Evolutionary conservation across 1,140 invertebrate genomes (phyloP).

Genomic region (Orius insidiosus): DNA sequence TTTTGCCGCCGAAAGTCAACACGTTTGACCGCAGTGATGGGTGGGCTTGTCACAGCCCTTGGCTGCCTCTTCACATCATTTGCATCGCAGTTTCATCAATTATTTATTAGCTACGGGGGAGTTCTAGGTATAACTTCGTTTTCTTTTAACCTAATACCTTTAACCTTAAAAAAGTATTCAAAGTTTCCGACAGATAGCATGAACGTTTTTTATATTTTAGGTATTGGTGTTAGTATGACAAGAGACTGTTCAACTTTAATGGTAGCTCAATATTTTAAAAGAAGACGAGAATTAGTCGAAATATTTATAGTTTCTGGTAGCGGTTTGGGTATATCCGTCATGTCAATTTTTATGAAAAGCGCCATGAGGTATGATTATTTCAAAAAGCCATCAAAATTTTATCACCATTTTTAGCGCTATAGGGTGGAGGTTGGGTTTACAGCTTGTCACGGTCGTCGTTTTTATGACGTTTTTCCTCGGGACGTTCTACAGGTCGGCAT

Average conservation of each 20-base stretch:
- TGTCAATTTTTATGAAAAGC: constrained; percentile 62
- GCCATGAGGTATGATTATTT: constrained; percentile 47
- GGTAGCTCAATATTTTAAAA: constrained; percentile 84
- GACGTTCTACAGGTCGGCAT: constrained; percentile 75
- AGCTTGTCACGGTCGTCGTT: constrained; percentile 66
- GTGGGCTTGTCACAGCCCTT: constrained; percentile 65
- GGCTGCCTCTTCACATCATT: constrained; percentile 78
- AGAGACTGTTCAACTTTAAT: constrained; percentile 71
- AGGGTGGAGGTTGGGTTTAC: constrained; percentile 74
- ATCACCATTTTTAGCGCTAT: constrained; percentile 48
- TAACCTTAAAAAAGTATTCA: too few relatives aligned
- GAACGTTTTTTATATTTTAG: too few relatives aligned
- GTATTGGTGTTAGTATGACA: constrained; percentile 67
- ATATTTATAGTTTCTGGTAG: constrained; percentile 72
- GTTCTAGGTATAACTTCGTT: constrained; percentile 33
- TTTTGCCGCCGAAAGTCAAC: constrained; percentile 73
- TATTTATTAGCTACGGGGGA: constrained; percentile 68
- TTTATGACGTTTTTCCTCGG: constrained; percentile 74
- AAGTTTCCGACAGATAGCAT: too few relatives aligned
- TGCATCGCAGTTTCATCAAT: constrained; percentile 72
- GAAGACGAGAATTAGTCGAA: constrained; percentile 66
- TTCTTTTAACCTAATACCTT: too few relatives aligned
- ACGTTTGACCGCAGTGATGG: constrained; percentile 70
- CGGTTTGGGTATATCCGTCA: constrained; percentile 64
- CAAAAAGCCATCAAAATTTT: background rate